These are phyloP conservation scores for Carduelis carduelis DNA, from an alignment of 2,797 vertebrate species.

Conservation along the genomic window DNA sequence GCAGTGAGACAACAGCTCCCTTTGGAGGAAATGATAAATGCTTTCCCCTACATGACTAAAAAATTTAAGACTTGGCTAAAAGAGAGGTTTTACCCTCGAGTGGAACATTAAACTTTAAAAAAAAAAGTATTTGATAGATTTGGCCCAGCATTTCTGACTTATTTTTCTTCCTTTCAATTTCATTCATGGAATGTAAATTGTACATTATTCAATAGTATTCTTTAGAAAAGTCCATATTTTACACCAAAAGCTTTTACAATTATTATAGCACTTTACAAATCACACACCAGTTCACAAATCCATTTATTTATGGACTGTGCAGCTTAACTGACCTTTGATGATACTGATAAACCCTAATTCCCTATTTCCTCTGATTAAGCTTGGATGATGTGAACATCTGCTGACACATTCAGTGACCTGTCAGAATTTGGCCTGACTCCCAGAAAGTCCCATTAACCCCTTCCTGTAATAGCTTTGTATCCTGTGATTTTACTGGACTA, in stretches of 20 bases:
- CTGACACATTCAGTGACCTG: not conserved
- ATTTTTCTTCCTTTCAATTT: not conserved
- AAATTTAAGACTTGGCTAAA: not conserved
- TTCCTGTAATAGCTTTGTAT: not conserved
- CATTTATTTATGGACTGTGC: not conserved
- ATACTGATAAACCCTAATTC: not conserved
- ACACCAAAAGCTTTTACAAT: not conserved
- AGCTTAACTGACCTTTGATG: not conserved
- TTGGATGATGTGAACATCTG: not conserved
- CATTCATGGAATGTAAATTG: not conserved
- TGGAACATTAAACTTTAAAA: not conserved
- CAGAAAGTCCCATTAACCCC: not conserved
- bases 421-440: not conserved
- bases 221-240: not conserved
- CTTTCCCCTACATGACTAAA: not conserved
- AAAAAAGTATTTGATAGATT: not conserved
- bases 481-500: not conserved
- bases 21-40: not conserved
- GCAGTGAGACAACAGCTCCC: not conserved
- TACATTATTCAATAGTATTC: not conserved
- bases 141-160: not conserved
- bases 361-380: not conserved
- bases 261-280: not conserved
- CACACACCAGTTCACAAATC: not conserved
- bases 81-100: not conserved